A percentile compares a stretch with the other conserved stretches of the same genome.
These are phyloP conservation scores for Lynx canadensis DNA, from an alignment of 2,113 vertebrate species.

Conservation along the genomic window DNA sequence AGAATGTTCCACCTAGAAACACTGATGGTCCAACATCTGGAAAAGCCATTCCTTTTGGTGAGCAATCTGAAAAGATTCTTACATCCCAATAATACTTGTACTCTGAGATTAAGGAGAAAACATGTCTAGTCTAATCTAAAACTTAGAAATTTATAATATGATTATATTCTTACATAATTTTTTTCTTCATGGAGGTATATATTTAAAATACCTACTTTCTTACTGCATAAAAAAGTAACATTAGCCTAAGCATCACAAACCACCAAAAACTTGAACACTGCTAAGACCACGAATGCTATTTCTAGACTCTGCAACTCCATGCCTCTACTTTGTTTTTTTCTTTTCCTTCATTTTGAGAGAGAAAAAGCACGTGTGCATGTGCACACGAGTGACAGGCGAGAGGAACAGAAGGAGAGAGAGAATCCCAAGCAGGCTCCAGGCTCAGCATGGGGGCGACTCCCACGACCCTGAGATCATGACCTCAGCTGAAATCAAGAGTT, in stretches of 20 bases:
- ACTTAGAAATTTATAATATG: background rate
- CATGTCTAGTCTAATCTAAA: background rate
- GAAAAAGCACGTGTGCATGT: too few relatives aligned
- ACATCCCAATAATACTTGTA: background rate
- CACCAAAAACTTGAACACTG: background rate
- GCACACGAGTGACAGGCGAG: too few relatives aligned
- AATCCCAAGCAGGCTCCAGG: too few relatives aligned
- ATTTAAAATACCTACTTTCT: slow-evolving; percentile 35
- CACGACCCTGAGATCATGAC: too few relatives aligned
- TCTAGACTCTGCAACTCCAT: background rate
- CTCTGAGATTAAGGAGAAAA: slow-evolving; percentile 1
- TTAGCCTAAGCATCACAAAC: background rate
- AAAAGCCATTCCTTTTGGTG: background rate
- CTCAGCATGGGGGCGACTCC: too few relatives aligned
- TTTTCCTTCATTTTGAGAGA: too few relatives aligned
- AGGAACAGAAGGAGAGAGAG: too few relatives aligned
- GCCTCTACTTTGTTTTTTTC: too few relatives aligned
- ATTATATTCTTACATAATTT: background rate
- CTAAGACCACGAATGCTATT: background rate
- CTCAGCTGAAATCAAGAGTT: too few relatives aligned
- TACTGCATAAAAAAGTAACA: background rate
- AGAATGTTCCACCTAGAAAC: background rate
- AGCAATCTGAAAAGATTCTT: background rate
- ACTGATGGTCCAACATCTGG: background rate
- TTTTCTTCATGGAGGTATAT: background rate